phyloP scores from a whole-genome alignment of 2,888 invertebrate species.

The Lordiphosa andalusiaca region DNA sequence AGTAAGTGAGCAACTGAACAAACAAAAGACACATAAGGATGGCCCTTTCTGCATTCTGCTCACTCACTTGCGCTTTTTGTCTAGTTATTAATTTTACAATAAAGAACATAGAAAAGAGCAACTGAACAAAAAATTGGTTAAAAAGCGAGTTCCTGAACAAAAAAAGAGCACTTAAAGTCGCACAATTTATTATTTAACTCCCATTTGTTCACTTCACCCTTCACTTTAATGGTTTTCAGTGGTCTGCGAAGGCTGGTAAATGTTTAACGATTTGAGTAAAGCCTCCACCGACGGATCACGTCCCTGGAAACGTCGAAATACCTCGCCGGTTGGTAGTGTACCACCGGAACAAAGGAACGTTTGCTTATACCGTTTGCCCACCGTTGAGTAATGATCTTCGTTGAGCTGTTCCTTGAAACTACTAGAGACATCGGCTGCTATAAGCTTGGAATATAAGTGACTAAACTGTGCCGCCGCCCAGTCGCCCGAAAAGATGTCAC shows the following conservation, averaged over 20 bases:
- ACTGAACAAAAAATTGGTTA: too few relatives aligned
- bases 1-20: too few relatives aligned
- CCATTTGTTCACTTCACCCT: constrained; percentile 1
- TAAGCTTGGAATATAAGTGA: constrained; percentile 91
- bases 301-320: constrained; percentile 94
- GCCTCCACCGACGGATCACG: constrained; percentile 94
- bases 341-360: constrained; percentile 93
- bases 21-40: too few relatives aligned
- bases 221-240: constrained; percentile 59
- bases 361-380: constrained; percentile 88
- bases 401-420: constrained; percentile 85
- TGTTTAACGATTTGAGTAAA: constrained; percentile 82
- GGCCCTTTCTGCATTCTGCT: too few relatives aligned
- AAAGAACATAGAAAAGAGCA: too few relatives aligned
- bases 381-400: constrained; percentile 79
- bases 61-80: too few relatives aligned
- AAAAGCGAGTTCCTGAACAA: too few relatives aligned
- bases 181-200: constrained; percentile 2
- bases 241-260: constrained; percentile 71
- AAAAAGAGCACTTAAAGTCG: too few relatives aligned
- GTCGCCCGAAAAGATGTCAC: constrained; percentile 90
- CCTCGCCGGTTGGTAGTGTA: constrained; percentile 89
- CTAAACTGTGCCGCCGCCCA: constrained; percentile 94
- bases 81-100: too few relatives aligned
- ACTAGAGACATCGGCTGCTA: constrained; percentile 94